Percentiles rank a stretch among this genome's conserved stretches.
Conservation (phyloP, 2,888 invertebrate species). For the Spisula solida region DNA sequence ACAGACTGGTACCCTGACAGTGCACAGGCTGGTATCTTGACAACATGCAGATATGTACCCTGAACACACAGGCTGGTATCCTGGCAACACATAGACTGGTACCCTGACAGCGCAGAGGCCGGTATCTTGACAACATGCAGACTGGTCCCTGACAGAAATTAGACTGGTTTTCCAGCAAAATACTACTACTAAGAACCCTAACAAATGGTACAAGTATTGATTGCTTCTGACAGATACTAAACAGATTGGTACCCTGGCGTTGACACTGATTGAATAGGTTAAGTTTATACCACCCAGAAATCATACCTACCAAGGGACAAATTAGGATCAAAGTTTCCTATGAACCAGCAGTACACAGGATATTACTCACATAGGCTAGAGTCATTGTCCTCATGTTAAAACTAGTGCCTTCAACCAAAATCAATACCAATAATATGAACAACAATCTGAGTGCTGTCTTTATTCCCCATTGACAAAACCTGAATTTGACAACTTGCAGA, state of each 20-base stretch:
- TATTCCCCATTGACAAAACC: background rate
- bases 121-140: too few species aligned
- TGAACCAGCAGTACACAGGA: background rate
- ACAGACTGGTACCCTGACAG: background rate
- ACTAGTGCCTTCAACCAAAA: background rate
- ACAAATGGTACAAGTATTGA: too few species aligned
- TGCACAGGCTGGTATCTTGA: background rate
- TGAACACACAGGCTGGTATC: too few species aligned
- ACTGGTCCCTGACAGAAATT: background rate
- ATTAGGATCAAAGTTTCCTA: constrained; percentile 1
- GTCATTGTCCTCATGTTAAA: background rate
- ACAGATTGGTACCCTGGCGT: background rate
- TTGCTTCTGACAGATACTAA: background rate
- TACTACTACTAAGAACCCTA: too few species aligned
- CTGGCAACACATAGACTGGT: too few species aligned
- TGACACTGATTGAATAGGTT: background rate
- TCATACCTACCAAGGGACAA: background rate
- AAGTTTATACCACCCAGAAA: background rate
- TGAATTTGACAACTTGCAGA: background rate
- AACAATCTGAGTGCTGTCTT: background rate
- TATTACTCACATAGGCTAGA: background rate
- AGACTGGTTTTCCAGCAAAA: background rate
- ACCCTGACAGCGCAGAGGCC: too few species aligned
- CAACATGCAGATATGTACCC: too few species aligned
- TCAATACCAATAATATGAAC: background rate